Evolutionary conservation across 2,113 vertebrate genomes (phyloP).

Genomic region (Hemicordylus capensis): DNA sequence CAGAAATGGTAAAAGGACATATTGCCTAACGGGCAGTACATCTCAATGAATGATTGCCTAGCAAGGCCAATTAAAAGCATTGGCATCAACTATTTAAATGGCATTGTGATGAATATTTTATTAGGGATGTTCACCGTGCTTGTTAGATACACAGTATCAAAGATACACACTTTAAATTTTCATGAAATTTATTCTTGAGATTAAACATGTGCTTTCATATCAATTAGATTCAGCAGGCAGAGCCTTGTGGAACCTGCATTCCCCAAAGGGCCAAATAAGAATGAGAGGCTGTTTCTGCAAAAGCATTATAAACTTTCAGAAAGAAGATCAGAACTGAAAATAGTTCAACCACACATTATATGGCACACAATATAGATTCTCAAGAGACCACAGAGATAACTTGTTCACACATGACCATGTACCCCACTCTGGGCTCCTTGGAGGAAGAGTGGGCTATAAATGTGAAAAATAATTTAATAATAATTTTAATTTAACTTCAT

Average conservation of each 20-base stretch:
- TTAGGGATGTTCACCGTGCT: not conserved
- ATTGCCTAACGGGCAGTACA: not conserved
- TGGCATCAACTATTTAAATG: slow-evolving; percentile 24
- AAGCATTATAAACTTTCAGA: slow-evolving; percentile 38
- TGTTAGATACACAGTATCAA: slow-evolving; percentile 26
- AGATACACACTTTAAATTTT: slow-evolving; percentile 21
- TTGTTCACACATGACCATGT: too few species aligned
- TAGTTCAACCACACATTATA: too few species aligned
- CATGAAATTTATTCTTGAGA: slow-evolving; percentile 26
- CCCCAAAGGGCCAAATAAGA: slow-evolving; percentile 23
- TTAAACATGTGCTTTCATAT: slow-evolving; percentile 38
- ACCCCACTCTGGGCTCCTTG: too few species aligned
- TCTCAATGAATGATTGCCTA: slow-evolving; percentile 5
- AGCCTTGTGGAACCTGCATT: slow-evolving; percentile 29
- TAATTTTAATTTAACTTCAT: too few species aligned
- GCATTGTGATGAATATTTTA: not conserved
- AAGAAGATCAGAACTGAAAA: too few species aligned
- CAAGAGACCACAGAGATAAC: too few species aligned
- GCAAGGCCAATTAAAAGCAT: not conserved
- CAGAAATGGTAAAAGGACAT: not conserved
- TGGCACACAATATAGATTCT: too few species aligned
- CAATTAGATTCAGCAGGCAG: slow-evolving; percentile 46
- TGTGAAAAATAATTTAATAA: too few species aligned
- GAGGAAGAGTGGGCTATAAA: too few species aligned
- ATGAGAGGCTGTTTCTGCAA: slow-evolving; percentile 31